Evolutionary conservation across 1,140 invertebrate species (phyloP).

Genomic region (Penaeus vannamei): DNA sequence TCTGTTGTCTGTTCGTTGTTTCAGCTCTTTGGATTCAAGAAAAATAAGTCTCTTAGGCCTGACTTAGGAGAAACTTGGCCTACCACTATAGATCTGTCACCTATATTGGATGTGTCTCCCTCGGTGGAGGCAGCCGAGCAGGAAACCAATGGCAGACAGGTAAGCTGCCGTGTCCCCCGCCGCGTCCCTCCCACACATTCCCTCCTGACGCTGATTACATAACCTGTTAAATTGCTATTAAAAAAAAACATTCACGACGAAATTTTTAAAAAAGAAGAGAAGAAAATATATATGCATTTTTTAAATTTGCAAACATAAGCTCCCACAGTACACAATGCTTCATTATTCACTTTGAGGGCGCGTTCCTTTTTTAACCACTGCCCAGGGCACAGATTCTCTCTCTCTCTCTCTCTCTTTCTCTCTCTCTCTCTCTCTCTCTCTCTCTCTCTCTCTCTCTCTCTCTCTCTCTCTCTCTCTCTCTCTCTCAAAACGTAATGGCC

Average conservation of each 20-base stretch:
- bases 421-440: too few species aligned
- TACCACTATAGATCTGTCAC: constrained; percentile 59
- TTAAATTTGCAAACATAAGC: too few species aligned
- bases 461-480: too few species aligned
- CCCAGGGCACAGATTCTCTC: too few species aligned
- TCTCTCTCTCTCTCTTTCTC: too few species aligned
- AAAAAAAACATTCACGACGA: background rate
- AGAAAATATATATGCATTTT: too few species aligned
- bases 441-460: too few species aligned
- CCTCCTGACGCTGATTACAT: constrained; percentile 35
- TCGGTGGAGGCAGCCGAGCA: constrained; percentile 62
- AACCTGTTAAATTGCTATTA: background rate
- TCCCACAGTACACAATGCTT: too few species aligned
- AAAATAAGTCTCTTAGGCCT: constrained; percentile 64
- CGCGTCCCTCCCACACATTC: constrained; percentile 28
- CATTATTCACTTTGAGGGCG: too few species aligned
- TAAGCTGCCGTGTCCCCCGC: constrained; percentile 48
- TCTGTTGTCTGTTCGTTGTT: constrained; percentile 61
- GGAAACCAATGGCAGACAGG: constrained; percentile 61
- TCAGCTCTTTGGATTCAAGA: constrained; percentile 63
- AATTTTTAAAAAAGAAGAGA: too few species aligned
- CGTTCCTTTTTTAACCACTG: too few species aligned
- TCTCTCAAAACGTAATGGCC: too few species aligned
- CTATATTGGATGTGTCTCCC: constrained; percentile 65
- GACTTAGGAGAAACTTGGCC: constrained; percentile 64